phyloP scores from a whole-genome alignment of 2,888 invertebrate species.

The Altica lythri region DNA sequence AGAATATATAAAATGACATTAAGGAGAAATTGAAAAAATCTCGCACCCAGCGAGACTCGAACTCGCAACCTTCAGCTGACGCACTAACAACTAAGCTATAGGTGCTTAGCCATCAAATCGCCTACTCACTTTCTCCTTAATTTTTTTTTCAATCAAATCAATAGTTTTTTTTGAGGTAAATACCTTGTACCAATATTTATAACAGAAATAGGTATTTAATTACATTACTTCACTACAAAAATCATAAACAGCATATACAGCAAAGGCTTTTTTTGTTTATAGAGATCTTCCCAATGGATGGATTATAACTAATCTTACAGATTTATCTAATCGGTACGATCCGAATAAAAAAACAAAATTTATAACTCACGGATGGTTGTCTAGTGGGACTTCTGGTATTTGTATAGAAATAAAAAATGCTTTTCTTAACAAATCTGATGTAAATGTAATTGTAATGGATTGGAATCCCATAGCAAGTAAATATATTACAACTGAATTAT shows the following conservation, averaged over 20 bases:
- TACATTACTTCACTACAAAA: neutral
- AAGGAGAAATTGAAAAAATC: neutral
- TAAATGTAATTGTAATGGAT: slow-evolving; percentile 57
- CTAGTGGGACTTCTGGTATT: slow-evolving; percentile 55
- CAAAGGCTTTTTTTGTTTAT: neutral
- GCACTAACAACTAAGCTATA: no score
- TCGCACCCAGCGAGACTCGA: no score
- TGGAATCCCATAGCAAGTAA: slow-evolving; percentile 42
- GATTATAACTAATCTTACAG: slow-evolving; percentile 3
- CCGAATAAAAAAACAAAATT: slow-evolving; percentile 58
- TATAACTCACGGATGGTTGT: slow-evolving; percentile 63
- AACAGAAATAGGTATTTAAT: neutral
- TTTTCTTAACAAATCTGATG: slow-evolving; percentile 56
- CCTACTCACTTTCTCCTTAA: neutral
- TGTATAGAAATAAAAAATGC: slow-evolving; percentile 58
- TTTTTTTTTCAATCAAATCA: no score
- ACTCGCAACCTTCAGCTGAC: no score
- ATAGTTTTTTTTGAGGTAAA: no score
- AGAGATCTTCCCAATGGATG: slow-evolving; percentile 36
- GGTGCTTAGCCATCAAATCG: no score
- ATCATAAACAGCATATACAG: neutral
- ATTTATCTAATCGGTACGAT: slow-evolving; percentile 51
- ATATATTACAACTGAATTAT: no score
- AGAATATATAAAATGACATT: neutral
- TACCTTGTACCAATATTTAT: no score